Evolutionary conservation across 2,888 invertebrate genomes (phyloP), one percentile per base, ranked within the genome.

Genomic region (Lepidonotus clava): DNA sequence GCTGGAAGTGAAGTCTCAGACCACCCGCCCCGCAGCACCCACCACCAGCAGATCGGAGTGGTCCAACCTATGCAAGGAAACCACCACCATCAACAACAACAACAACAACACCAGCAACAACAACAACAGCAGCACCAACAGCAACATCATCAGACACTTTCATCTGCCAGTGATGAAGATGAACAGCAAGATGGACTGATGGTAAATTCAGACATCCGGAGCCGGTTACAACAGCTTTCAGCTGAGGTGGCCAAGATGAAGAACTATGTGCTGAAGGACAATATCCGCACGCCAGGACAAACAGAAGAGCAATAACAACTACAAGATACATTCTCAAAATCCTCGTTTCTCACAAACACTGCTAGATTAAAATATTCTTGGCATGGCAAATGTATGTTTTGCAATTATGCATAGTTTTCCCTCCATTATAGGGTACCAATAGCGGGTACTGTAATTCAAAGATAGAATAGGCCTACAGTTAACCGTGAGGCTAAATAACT

Each of bases 191-290:
- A 51, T 11, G 11, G 80, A n/a, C 24, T 71, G 1, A 11, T 38
- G 8, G 51, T 67, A 41, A 84, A 84, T n/a, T 38, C 46, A 0
- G 85, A 85, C 18, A 51, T 85, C 51, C 41, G 85, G 2, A 46
- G 28, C 14, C n/a, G 53, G 34, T 21, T 85, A 34, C 85, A 51
- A 28, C 51, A 71, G 46, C 85, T 85, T 1, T 32, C 85, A 18
- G 76, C 51, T 1, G 85, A 85, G 36, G 85, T 85, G 51, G 76
- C 51, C 36, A 76, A 85, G 36, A 85, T 85, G 85, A 85, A 85
- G 34, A 28, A 76, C 40, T 85, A 51, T 76, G 71, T 85, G n/a
- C 36, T 85, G 51, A 85, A 85, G 40, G 85, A 85, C 40, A 83
- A 41, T 18, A 28, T 76, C 11, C 6, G 80, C n/a, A 80, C 24